Evolutionary conservation across 2,113 vertebrate species (phyloP).

Genomic region (Sturnus vulgaris): DNA sequence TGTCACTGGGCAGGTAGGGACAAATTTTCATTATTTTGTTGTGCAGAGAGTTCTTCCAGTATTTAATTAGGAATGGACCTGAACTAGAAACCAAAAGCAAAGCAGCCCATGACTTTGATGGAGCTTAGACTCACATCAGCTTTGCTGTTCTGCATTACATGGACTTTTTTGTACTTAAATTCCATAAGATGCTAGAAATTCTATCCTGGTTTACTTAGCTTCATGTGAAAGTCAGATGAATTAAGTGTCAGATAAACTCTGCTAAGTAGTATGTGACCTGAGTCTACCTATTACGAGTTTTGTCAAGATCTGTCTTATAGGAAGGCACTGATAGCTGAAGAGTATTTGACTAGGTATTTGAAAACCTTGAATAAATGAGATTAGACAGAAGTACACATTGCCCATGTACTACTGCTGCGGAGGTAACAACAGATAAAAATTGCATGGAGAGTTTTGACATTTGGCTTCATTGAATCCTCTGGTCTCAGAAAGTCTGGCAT

Average conservation of each 20-base stretch:
- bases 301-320: background rate
- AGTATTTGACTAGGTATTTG: background rate
- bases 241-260: background rate
- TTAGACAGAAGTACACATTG: background rate
- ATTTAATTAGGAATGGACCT: background rate
- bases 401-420: background rate
- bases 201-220: background rate
- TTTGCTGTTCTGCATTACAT: background rate
- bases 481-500: background rate
- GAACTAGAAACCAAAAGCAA: background rate
- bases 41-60: background rate
- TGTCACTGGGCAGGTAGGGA: background rate
- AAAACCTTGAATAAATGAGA: background rate
- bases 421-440: background rate
- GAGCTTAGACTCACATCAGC: background rate
- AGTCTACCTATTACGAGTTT: background rate
- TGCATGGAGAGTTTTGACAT: background rate
- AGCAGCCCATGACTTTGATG: background rate
- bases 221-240: background rate
- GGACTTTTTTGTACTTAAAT: background rate
- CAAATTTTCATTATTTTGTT: background rate
- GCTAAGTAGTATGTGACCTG: background rate
- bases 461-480: fast-evolving
- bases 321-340: background rate
- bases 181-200: background rate